phyloP scores from a whole-genome alignment of 2,113 vertebrate genomes.

The Festucalex cinctus region DNA sequence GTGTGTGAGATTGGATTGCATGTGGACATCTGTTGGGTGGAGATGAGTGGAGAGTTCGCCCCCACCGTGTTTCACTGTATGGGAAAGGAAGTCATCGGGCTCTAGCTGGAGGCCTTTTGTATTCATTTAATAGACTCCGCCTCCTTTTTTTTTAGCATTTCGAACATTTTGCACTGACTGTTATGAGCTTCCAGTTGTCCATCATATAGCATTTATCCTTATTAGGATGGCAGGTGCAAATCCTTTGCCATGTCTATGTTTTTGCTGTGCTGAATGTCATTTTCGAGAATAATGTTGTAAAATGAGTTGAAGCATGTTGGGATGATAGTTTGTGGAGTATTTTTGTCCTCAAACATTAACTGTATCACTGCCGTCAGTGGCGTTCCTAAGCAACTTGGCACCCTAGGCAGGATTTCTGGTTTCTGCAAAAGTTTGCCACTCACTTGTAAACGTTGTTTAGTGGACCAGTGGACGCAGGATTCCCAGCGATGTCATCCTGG shows the following conservation, averaged over 20 bases:
- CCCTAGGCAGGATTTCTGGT: no score
- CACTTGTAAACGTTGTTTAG: no score
- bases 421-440: no score
- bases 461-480: no score
- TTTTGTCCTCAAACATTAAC: no score
- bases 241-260: background rate
- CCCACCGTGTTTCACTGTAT: slow-evolving; percentile 30
- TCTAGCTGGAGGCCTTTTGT: slow-evolving; percentile 52
- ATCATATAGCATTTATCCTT: background rate
- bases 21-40: slow-evolving; percentile 64
- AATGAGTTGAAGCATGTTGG: no score
- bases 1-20: slow-evolving; percentile 57
- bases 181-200: slow-evolving; percentile 30
- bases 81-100: slow-evolving; percentile 56
- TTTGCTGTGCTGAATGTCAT: background rate
- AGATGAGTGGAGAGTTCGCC: slow-evolving; percentile 48
- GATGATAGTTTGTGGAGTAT: no score
- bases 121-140: slow-evolving; percentile 37
- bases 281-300: no score
- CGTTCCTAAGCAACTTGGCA: no score
- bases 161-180: slow-evolving; percentile 25
- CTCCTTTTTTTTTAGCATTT: slow-evolving; percentile 49
- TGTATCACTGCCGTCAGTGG: no score
- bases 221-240: background rate
- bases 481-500: no score